These are phyloP conservation scores for Etheostoma perlongum DNA, from an alignment of 2,797 vertebrate genomes.

Conservation along the genomic window DNA sequence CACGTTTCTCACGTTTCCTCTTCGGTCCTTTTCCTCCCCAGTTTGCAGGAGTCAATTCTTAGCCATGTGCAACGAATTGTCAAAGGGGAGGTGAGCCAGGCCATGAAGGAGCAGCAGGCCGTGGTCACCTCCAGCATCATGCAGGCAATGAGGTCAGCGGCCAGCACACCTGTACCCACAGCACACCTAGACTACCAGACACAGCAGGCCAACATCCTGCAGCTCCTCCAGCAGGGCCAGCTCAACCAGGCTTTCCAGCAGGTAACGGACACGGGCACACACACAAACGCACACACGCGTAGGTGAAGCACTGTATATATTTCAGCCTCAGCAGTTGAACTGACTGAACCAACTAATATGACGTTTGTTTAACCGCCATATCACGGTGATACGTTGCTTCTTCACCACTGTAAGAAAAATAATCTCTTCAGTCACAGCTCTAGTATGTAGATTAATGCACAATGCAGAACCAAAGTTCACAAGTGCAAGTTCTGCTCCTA, in stretches of 20 bases:
- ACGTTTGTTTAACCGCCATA: no score
- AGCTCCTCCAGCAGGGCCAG: conserved; percentile 96
- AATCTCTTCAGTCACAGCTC: no score
- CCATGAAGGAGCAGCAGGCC: conserved; percentile 98
- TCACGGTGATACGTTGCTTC: no score
- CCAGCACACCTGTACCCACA: conserved; percentile 93
- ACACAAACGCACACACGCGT: not conserved
- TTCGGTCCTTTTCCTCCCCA: conserved; percentile 59
- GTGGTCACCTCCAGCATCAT: conserved; percentile 97
- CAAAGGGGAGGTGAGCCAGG: conserved; percentile 95
- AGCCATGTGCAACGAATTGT: conserved; percentile 96
- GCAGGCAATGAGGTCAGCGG: conserved; percentile 98
- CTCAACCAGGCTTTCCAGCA: conserved; percentile 99
- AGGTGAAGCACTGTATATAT: not conserved
- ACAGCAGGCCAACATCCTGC: conserved; percentile 95
- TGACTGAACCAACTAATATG: no score
- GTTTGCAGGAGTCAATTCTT: conserved; percentile 96
- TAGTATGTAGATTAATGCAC: no score
- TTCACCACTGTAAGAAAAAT: no score
- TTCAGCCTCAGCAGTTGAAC: no score
- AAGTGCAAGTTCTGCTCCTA: not conserved
- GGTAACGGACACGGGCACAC: conserved; percentile 78
- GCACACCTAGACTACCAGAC: conserved; percentile 96
- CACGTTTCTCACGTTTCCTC: conserved; percentile 16
- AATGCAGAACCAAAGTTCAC: no score